phyloP scores from a whole-genome alignment of 1,140 invertebrate genomes.

The Drosophila parvula region DNA sequence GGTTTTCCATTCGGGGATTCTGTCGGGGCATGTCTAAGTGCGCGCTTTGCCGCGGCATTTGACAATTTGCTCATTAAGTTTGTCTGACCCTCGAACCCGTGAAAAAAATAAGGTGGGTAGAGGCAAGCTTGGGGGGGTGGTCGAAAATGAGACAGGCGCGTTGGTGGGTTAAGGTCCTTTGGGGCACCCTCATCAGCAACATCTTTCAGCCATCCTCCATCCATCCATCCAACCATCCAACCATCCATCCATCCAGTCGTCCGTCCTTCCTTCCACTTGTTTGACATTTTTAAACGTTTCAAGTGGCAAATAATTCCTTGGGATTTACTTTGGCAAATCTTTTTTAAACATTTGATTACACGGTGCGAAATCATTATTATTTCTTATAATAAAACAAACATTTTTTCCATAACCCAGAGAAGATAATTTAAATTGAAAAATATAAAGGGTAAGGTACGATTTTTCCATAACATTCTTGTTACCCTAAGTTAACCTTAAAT shows the following conservation, averaged over 20 bases:
- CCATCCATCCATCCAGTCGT: not conserved
- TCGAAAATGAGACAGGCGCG: slow-evolving; percentile 12
- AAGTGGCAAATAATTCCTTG: slow-evolving; percentile 83
- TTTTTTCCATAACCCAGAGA: not conserved
- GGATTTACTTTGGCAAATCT: slow-evolving; percentile 81
- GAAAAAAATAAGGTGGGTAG: not conserved
- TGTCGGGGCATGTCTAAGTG: slow-evolving; percentile 75
- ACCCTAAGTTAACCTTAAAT: too few species aligned
- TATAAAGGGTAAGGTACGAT: too few species aligned
- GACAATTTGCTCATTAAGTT: slow-evolving; percentile 84
- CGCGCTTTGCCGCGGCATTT: slow-evolving; percentile 80
- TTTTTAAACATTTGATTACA: slow-evolving; percentile 81
- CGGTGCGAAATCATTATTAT: not conserved
- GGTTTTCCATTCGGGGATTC: slow-evolving; percentile 21
- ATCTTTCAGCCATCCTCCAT: slow-evolving; percentile 6
- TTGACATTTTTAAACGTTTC: slow-evolving; percentile 84
- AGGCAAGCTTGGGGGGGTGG: slow-evolving; percentile 2
- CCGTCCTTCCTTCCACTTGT: slow-evolving; percentile 42
- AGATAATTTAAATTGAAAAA: not conserved
- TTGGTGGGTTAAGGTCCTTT: slow-evolving; percentile 22
- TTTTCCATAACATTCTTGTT: too few species aligned
- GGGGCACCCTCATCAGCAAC: slow-evolving; percentile 65
- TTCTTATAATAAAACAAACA: not conserved
- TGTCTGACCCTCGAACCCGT: slow-evolving; percentile 66
- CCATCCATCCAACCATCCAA: not conserved